Percentiles rank a stretch among this genome's conserved stretches.
Evolutionary conservation across 2,888 invertebrate species (phyloP).

Genomic region (Phaedon cochleariae): DNA sequence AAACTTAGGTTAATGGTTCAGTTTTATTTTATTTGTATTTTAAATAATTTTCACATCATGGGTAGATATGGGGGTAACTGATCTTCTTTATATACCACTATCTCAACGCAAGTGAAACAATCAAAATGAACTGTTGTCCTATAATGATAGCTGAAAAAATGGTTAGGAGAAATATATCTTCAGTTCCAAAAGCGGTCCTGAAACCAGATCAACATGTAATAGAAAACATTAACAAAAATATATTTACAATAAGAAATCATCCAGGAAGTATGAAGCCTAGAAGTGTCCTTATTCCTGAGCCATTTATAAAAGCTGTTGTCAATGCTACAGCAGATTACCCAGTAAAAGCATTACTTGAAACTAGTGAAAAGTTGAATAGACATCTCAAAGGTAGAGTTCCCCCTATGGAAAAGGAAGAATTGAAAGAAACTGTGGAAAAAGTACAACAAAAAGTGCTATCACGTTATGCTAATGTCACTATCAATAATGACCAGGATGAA

Average conservation of each 20-base stretch:
- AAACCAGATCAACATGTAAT: conserved; percentile 65
- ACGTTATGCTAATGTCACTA: conserved; percentile 56
- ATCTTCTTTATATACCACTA: too few relatives aligned
- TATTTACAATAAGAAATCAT: conserved; percentile 74
- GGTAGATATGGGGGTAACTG: too few relatives aligned
- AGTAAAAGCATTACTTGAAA: conserved; percentile 65
- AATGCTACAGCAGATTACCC: conserved; percentile 68
- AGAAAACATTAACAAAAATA: conserved; percentile 65
- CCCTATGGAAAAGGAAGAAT: conserved; percentile 70
- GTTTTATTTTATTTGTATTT: too few relatives aligned
- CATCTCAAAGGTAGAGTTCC: conserved; percentile 71
- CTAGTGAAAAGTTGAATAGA: conserved; percentile 66
- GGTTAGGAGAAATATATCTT: not conserved
- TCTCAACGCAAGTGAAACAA: too few relatives aligned
- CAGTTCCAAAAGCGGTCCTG: conserved; percentile 47
- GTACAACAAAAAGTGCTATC: conserved; percentile 54
- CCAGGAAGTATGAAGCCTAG: conserved; percentile 72
- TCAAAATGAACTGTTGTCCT: not conserved
- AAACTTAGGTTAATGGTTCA: too few relatives aligned
- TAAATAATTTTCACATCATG: too few relatives aligned
- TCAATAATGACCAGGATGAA: conserved; percentile 59
- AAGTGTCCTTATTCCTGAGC: conserved; percentile 67
- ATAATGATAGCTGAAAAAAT: not conserved
- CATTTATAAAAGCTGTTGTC: conserved; percentile 68
- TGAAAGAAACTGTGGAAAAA: conserved; percentile 62